Evolutionary conservation across 2,797 vertebrate genomes (phyloP).

Genomic region (Benthosema pterotum): DNA sequence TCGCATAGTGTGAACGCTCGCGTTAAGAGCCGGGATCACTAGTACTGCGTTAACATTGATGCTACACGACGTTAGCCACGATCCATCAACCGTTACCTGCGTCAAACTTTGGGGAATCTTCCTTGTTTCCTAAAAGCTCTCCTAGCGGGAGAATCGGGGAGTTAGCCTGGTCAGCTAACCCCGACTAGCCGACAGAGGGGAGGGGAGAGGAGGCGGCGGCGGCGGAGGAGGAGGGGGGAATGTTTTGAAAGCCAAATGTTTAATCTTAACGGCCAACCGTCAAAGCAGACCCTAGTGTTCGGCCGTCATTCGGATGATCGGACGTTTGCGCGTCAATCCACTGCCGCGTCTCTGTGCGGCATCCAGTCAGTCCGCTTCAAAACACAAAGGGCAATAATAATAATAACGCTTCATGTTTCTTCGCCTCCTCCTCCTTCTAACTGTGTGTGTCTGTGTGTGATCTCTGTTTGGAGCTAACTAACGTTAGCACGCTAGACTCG

Average conservation of each 20-base stretch:
- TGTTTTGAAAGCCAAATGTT: slow-evolving; percentile 62
- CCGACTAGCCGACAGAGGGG: slow-evolving; percentile 44
- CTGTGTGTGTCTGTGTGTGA: slow-evolving; percentile 14
- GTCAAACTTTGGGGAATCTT: slow-evolving; percentile 80
- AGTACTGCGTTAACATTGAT: slow-evolving; percentile 11
- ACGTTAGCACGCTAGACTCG: slow-evolving; percentile 40
- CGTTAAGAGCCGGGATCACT: not conserved
- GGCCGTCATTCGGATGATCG: slow-evolving; percentile 16
- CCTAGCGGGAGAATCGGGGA: slow-evolving; percentile 76
- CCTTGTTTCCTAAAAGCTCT: slow-evolving; percentile 59
- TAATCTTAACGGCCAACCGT: slow-evolving; percentile 27
- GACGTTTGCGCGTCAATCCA: slow-evolving; percentile 6
- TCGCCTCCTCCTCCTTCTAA: slow-evolving; percentile 54
- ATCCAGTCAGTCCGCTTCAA: slow-evolving; percentile 64
- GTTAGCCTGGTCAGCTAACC: slow-evolving; percentile 69
- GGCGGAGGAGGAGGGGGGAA: slow-evolving; percentile 7
- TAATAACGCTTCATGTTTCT: slow-evolving; percentile 80
- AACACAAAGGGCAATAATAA: slow-evolving; percentile 83
- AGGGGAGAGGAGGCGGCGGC: slow-evolving; percentile 18
- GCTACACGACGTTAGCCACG: slow-evolving; percentile 40
- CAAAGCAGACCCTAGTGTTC: slow-evolving; percentile 24
- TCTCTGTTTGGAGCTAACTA: slow-evolving; percentile 53
- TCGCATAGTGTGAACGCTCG: no score
- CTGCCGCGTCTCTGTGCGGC: slow-evolving; percentile 38
- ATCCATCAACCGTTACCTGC: slow-evolving; percentile 44